These are phyloP conservation scores for Takifugu bimaculatus DNA, from an alignment of 2,113 vertebrate genomes.

Conservation along the genomic window DNA sequence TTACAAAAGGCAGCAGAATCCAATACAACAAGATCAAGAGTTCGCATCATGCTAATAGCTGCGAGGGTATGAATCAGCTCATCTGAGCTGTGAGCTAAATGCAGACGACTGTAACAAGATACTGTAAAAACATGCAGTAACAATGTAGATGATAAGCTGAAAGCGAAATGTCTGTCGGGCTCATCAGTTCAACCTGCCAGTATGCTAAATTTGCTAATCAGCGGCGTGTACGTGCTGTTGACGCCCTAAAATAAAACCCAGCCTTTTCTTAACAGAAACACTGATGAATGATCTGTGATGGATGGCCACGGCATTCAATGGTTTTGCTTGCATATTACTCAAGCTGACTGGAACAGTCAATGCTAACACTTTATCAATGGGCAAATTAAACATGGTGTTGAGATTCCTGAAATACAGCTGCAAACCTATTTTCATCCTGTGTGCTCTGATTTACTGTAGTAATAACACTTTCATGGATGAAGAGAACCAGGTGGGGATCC, in stretches of 20 bases:
- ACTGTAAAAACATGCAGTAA: background rate
- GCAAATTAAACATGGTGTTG: constrained; percentile 5
- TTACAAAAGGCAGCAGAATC: constrained; percentile 16
- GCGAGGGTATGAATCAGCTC: background rate
- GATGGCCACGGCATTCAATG: too few relatives aligned
- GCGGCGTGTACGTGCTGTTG: background rate
- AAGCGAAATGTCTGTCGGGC: background rate
- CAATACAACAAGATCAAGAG: background rate
- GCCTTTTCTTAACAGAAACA: too few relatives aligned
- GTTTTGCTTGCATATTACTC: too few relatives aligned
- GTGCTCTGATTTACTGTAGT: constrained; percentile 18
- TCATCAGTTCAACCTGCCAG: too few relatives aligned
- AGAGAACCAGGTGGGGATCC: constrained; percentile 26
- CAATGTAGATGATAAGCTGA: background rate
- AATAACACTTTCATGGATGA: constrained; percentile 29
- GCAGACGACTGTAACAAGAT: background rate
- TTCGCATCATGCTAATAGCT: background rate
- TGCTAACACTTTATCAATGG: too few relatives aligned
- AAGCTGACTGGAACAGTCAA: too few relatives aligned
- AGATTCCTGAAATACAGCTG: constrained; percentile 29
- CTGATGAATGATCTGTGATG: too few relatives aligned
- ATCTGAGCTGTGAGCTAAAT: background rate
- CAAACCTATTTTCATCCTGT: constrained; percentile 31
- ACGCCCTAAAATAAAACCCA: too few relatives aligned
- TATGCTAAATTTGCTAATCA: background rate